These are phyloP conservation scores for Musca vetustissima DNA, from an alignment of 1,140 invertebrate genomes.

Conservation along the genomic window DNA sequence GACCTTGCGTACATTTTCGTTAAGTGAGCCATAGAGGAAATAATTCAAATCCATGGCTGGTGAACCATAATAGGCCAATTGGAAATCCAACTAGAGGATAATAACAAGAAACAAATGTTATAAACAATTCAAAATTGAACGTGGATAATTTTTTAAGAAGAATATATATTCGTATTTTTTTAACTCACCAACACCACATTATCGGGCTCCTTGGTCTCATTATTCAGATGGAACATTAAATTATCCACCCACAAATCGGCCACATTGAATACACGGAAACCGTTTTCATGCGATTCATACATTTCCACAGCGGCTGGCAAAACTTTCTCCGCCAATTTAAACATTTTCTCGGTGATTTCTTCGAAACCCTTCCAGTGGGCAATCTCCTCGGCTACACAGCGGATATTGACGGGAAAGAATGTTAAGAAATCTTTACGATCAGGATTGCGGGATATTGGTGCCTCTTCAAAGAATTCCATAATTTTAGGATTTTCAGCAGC, in stretches of 20 bases:
- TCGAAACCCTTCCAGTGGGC: conserved; percentile 52
- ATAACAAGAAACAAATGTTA: conserved; percentile 31
- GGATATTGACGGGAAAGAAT: conserved; percentile 51
- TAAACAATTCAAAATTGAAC: conserved; percentile 11
- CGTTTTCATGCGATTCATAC: conserved; percentile 53
- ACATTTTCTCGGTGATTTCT: conserved; percentile 53
- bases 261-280: conserved; percentile 65
- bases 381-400: conserved; percentile 49
- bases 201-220: conserved; percentile 57
- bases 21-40: conserved; percentile 61
- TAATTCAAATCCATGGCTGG: conserved; percentile 62
- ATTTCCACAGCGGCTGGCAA: conserved; percentile 44
- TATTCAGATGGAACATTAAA: conserved; percentile 65
- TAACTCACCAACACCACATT: conserved; percentile 61
- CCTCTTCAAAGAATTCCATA: conserved; percentile 48
- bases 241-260: conserved; percentile 71
- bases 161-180: neutral
- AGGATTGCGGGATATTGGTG: conserved; percentile 51
- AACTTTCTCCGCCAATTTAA: conserved; percentile 47
- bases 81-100: conserved; percentile 61
- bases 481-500: conserved; percentile 42
- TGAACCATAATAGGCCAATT: conserved; percentile 61
- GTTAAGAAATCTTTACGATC: conserved; percentile 49
- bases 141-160: neutral
- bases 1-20: conserved; percentile 58